Evolutionary conservation across 2,888 invertebrate species (phyloP).

Genomic region (Melangyna quadrimaculata): DNA sequence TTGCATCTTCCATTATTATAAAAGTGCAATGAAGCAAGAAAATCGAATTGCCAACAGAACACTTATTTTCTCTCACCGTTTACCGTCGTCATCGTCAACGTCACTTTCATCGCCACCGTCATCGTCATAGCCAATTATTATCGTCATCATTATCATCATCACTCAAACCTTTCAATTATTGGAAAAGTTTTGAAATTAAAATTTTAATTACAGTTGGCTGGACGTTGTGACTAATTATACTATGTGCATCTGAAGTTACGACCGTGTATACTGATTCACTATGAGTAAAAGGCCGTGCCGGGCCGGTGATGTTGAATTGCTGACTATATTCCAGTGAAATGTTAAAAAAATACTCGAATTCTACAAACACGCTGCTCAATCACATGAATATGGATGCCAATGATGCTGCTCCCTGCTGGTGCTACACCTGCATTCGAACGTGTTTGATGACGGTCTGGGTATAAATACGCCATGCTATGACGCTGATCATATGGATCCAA

Average conservation of each 20-base stretch:
- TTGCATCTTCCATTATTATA: not conserved
- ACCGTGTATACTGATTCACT: not conserved
- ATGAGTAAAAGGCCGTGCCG: not conserved
- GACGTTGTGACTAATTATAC: slow-evolving; percentile 61
- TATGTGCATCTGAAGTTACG: slow-evolving; percentile 43
- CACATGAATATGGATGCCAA: slow-evolving; percentile 46
- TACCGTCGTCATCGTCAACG: not conserved
- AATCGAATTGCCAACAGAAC: slow-evolving; percentile 37
- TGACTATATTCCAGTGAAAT: not conserved
- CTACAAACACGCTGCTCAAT: slow-evolving; percentile 63
- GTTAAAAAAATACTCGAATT: slow-evolving; percentile 17
- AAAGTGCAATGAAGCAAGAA: slow-evolving; percentile 24
- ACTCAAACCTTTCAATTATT: slow-evolving; percentile 65
- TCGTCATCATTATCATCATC: not conserved
- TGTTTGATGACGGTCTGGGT: slow-evolving; percentile 6
- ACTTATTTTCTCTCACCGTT: not conserved
- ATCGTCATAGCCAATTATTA: too few relatives aligned
- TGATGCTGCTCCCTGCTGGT: not conserved
- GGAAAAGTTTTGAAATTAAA: slow-evolving; percentile 71
- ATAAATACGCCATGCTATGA: not conserved
- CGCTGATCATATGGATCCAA: slow-evolving; percentile 22
- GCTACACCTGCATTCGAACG: slow-evolving; percentile 4
- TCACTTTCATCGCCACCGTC: slow-evolving; percentile 1
- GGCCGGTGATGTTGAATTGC: slow-evolving; percentile 1
- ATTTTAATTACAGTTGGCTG: slow-evolving; percentile 65